Conservation (phyloP, 2,888 invertebrate species). For the Gastracanthus pulcherrimus region DNA sequence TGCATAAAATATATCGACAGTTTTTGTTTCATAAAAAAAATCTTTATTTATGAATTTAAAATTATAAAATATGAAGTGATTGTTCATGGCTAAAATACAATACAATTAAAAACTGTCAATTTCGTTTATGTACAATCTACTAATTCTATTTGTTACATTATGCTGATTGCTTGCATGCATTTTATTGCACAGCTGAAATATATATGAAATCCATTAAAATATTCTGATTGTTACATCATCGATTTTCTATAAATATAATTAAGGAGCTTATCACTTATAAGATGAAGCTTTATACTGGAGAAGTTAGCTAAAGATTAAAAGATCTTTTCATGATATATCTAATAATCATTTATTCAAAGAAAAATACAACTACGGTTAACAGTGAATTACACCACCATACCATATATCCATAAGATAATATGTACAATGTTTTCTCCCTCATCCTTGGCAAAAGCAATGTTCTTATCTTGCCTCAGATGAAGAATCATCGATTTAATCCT, state of each 20-base stretch:
- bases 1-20: conserved; percentile 35
- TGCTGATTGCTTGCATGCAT: not conserved
- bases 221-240: not conserved
- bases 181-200: conserved; percentile 14
- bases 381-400: conserved; percentile 72
- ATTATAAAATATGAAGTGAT: not conserved
- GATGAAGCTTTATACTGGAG: not conserved
- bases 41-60: not conserved
- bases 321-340: conserved; percentile 61
- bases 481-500: conserved; percentile 47
- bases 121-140: conserved; percentile 32
- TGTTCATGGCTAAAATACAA: conserved; percentile 53
- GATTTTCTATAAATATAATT: too few species aligned
- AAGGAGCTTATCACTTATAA: not conserved
- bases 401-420: conserved; percentile 70
- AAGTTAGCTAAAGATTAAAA: not conserved
- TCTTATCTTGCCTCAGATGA: conserved; percentile 20
- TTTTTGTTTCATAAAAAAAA: conserved; percentile 17
- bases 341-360: conserved; percentile 74
- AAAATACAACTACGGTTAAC: conserved; percentile 75
- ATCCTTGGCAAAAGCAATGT: conserved; percentile 22
- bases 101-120: conserved; percentile 33
- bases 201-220: not conserved
- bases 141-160: not conserved
- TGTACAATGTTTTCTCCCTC: conserved; percentile 65